These are phyloP conservation scores for Orthosia gracilis DNA, from an alignment of 2,888 invertebrate genomes.

Conservation along the genomic window DNA sequence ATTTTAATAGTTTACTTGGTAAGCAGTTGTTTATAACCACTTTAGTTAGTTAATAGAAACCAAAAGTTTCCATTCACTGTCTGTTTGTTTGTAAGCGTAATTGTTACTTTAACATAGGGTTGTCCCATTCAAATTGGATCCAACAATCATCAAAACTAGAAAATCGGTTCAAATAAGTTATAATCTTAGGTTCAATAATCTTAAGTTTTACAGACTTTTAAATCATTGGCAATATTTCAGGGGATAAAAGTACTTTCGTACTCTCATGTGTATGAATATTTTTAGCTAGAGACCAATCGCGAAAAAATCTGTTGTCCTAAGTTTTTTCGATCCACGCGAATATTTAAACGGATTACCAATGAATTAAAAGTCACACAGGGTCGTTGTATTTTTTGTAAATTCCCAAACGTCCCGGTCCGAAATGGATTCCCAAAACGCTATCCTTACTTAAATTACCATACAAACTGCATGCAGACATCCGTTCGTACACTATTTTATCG, in stretches of 20 bases:
- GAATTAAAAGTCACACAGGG: neutral
- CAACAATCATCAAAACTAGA: neutral
- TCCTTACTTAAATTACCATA: constrained; percentile 30
- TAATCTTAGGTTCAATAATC: too few relatives aligned
- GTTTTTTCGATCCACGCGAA: too few relatives aligned
- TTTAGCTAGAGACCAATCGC: too few relatives aligned
- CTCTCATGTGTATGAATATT: too few relatives aligned
- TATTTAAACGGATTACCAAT: too few relatives aligned
- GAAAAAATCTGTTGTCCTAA: too few relatives aligned
- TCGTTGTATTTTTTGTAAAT: neutral
- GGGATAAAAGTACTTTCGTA: too few relatives aligned
- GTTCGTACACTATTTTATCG: constrained; percentile 47
- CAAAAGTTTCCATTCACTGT: constrained; percentile 21
- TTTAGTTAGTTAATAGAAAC: constrained; percentile 13
- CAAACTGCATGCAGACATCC: constrained; percentile 28
- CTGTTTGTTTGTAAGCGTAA: constrained; percentile 4
- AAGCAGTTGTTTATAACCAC: neutral
- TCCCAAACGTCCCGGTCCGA: neutral
- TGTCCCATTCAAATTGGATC: neutral
- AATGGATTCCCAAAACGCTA: constrained; percentile 3
- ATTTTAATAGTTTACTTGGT: neutral
- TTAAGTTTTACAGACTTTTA: neutral
- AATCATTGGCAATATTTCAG: neutral
- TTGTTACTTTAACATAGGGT: constrained; percentile 5
- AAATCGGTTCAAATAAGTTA: neutral